Conservation (phyloP, 2,888 invertebrate genomes). For the Ectemnius continuus region DNA sequence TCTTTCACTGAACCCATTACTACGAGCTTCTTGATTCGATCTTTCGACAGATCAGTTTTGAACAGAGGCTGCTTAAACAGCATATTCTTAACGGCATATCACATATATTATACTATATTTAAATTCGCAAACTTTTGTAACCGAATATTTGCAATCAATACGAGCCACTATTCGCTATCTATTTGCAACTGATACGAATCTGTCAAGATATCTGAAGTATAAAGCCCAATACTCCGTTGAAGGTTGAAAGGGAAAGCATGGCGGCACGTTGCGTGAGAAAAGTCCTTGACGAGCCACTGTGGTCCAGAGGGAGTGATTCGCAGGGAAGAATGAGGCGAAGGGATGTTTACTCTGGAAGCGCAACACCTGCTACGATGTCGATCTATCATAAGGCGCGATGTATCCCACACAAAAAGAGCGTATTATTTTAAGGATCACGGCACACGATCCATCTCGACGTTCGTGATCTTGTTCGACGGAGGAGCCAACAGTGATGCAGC, state of each 20-base stretch:
- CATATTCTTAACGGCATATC: too few species aligned
- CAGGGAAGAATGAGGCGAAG: background rate
- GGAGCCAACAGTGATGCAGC: slow-evolving; percentile 33
- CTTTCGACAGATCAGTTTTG: too few species aligned
- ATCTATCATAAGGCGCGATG: slow-evolving; percentile 3
- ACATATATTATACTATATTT: too few species aligned
- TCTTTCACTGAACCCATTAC: too few species aligned
- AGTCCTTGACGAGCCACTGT: background rate
- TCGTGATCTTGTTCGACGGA: slow-evolving; percentile 31
- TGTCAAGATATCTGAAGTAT: background rate
- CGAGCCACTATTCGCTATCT: too few species aligned
- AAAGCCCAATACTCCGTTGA: background rate
- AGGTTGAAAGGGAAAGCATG: background rate
- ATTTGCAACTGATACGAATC: too few species aligned
- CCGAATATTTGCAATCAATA: too few species aligned
- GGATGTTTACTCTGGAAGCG: background rate
- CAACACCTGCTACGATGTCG: slow-evolving; percentile 1
- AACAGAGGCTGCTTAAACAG: too few species aligned
- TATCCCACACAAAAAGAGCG: slow-evolving; percentile 2
- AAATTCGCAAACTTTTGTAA: too few species aligned
- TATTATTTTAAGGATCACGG: slow-evolving; percentile 12
- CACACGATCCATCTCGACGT: slow-evolving; percentile 23
- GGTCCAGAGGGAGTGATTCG: background rate
- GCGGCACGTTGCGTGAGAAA: background rate
- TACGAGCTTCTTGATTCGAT: too few species aligned